phyloP scores from a whole-genome alignment of 2,888 invertebrate species.

The Drosophila testacea region DNA sequence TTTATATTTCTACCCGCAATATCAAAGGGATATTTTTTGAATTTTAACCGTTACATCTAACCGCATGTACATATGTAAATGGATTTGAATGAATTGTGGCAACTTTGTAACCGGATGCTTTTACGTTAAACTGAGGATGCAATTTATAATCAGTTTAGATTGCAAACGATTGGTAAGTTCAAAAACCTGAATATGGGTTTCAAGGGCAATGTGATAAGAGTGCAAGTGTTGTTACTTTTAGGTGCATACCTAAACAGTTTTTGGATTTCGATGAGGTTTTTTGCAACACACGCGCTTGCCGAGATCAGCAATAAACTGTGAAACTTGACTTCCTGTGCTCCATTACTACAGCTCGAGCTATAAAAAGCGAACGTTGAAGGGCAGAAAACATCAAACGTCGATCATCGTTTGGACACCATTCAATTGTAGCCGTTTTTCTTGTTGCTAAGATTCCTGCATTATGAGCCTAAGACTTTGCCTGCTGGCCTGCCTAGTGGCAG shows the following conservation, averaged over 20 bases:
- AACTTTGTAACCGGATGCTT: conserved; percentile 39
- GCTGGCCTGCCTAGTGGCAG: conserved; percentile 71
- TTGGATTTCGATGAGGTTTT: conserved; percentile 12
- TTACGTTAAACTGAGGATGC: background rate
- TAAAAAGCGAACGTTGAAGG: conserved; percentile 45
- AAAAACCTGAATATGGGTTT: conserved; percentile 56
- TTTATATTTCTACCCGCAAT: no score
- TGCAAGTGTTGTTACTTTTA: background rate
- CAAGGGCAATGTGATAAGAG: conserved; percentile 52
- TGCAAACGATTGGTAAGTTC: conserved; percentile 46
- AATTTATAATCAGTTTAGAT: conserved; percentile 34
- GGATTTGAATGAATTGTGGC: background rate
- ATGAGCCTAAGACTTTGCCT: conserved; percentile 71
- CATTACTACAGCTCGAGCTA: conserved; percentile 28
- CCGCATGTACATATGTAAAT: background rate
- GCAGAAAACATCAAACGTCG: conserved; percentile 64
- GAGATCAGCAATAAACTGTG: conserved; percentile 64
- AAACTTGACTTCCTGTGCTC: conserved; percentile 24
- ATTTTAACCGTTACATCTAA: no score
- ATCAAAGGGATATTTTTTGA: no score
- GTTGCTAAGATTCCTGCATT: conserved; percentile 1
- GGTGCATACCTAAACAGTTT: conserved; percentile 34
- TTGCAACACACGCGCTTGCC: conserved; percentile 45
- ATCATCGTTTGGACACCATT: conserved; percentile 70
- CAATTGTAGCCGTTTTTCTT: conserved; percentile 20